phyloP scores from a whole-genome alignment of 2,888 invertebrate genomes.

The Drosophila algonquin region DNA sequence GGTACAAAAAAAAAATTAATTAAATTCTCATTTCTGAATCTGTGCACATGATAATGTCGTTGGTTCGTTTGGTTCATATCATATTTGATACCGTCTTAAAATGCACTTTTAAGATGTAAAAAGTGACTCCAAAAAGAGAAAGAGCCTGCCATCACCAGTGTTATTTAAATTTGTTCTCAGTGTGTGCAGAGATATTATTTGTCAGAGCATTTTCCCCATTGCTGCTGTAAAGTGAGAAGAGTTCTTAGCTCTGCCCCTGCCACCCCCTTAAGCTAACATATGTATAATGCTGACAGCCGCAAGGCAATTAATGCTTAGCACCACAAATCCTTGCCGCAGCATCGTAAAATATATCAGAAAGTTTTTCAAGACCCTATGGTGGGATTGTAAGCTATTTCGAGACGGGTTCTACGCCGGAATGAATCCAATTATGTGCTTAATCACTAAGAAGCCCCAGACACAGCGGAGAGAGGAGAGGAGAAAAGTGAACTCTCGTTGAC shows the following conservation, averaged over 20 bases:
- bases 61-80: too few relatives aligned
- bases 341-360: constrained; percentile 67
- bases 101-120: too few relatives aligned
- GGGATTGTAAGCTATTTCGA: constrained; percentile 5
- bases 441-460: constrained; percentile 58
- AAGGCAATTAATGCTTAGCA: constrained; percentile 76
- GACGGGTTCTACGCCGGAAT: constrained; percentile 67
- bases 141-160: too few relatives aligned
- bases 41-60: too few relatives aligned
- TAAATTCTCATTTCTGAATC: too few relatives aligned
- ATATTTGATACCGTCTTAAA: too few relatives aligned
- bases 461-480: not conserved
- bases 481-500: constrained; percentile 55
- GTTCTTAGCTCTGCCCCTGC: not conserved
- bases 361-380: constrained; percentile 45
- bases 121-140: too few relatives aligned
- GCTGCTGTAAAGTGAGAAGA: not conserved
- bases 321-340: constrained; percentile 73
- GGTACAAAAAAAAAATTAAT: too few relatives aligned
- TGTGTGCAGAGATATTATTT: too few relatives aligned
- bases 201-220: not conserved
- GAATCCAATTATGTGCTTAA: constrained; percentile 82
- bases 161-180: too few relatives aligned
- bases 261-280: constrained; percentile 15
- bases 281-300: constrained; percentile 63